Conservation (phyloP, 1,140 invertebrate species). For the Myzus persicae region DNA sequence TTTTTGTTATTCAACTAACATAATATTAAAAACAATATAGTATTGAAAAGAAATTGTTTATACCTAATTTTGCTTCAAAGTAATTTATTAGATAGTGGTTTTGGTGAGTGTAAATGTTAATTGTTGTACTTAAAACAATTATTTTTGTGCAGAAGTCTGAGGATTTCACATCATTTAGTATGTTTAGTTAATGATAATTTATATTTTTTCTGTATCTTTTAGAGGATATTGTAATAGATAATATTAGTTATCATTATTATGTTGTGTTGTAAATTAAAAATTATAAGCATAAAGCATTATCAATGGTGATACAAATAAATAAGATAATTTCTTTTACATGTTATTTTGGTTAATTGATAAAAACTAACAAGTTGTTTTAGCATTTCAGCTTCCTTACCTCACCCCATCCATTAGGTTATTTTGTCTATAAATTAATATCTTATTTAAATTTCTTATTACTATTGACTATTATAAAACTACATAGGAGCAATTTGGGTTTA, state of each 20-base stretch:
- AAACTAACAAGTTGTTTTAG: neutral
- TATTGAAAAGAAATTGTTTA: neutral
- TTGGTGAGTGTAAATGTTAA: neutral
- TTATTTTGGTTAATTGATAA: neutral
- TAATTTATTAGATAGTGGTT: neutral
- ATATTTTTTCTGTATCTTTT: neutral
- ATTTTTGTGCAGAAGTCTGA: neutral
- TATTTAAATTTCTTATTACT: no score
- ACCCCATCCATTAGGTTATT: no score
- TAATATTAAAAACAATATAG: neutral
- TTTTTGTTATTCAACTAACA: neutral
- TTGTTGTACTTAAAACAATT: neutral
- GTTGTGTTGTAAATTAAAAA: constrained; percentile 21
- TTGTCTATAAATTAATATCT: no score
- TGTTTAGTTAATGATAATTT: neutral
- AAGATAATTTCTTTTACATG: neutral
- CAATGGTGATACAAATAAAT: constrained; percentile 12
- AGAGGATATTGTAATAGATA: neutral
- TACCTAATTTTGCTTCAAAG: neutral
- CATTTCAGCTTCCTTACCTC: neutral
- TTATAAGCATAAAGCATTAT: constrained; percentile 20
- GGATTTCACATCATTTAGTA: neutral
- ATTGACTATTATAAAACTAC: neutral
- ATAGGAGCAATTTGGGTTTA: no score
- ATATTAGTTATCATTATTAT: neutral